A percentile compares a stretch with the other conserved stretches of the same genome.
Conservation (phyloP, 2,113 vertebrate genomes). For the Gobio gobio region DNA sequence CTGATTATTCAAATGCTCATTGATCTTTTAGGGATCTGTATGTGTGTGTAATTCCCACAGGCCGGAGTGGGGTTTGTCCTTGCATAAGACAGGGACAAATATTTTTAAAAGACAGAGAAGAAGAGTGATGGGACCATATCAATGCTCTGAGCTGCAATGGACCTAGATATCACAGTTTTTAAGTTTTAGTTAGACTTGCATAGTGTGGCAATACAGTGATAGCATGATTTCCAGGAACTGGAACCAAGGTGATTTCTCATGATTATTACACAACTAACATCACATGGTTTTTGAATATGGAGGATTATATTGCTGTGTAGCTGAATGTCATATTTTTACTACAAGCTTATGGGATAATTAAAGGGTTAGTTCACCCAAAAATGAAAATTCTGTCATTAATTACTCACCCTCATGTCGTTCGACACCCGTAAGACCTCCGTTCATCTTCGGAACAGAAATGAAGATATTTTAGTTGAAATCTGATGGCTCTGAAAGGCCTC, state of each 20-base stretch:
- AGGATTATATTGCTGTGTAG: neutral
- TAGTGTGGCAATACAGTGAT: neutral
- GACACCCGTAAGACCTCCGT: too few relatives aligned
- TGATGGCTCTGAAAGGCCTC: too few relatives aligned
- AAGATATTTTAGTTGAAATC: too few relatives aligned
- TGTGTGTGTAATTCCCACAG: neutral
- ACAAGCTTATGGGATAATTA: neutral
- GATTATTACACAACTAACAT: neutral
- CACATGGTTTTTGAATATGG: neutral
- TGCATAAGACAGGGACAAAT: neutral
- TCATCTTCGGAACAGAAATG: too few relatives aligned
- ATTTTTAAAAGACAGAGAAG: neutral
- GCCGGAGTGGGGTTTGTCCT: constrained; percentile 4
- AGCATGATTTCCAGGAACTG: neutral
- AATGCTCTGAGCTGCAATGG: constrained; percentile 3
- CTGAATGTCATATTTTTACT: neutral
- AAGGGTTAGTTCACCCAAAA: too few relatives aligned
- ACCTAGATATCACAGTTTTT: neutral
- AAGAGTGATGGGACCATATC: neutral
- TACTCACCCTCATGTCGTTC: too few relatives aligned
- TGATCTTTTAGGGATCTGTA: neutral
- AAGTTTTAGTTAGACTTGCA: neutral
- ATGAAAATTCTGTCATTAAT: too few relatives aligned
- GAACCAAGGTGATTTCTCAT: neutral
- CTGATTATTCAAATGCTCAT: neutral